phyloP scores from a whole-genome alignment of 2,888 invertebrate genomes.

The Drosophila heteroneura region DNA sequence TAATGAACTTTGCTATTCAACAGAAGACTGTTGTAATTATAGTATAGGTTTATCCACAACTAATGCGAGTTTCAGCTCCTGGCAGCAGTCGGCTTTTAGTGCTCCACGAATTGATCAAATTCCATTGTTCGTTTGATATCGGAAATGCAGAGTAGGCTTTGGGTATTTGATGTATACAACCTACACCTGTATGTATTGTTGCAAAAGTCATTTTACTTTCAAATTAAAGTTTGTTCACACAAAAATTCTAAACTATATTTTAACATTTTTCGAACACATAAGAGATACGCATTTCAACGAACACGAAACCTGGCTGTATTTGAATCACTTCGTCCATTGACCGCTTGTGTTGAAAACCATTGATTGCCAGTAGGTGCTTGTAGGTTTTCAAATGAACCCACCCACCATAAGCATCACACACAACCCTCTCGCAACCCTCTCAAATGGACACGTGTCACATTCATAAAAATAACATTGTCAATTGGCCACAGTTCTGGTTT shows the following conservation, averaged over 20 bases:
- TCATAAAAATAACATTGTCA: slow-evolving; percentile 2
- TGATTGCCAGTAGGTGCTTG: slow-evolving; percentile 44
- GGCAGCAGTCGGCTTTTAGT: neutral
- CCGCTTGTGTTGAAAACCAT: slow-evolving; percentile 26
- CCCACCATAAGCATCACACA: neutral
- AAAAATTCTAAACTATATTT: slow-evolving; percentile 23
- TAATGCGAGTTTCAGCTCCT: neutral
- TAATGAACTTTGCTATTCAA: neutral
- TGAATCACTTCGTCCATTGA: slow-evolving; percentile 4
- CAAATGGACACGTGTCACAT: neutral
- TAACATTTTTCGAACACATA: neutral
- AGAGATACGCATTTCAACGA: neutral
- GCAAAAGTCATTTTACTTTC: neutral
- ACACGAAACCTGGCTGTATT: slow-evolving; percentile 8
- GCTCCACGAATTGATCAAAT: neutral
- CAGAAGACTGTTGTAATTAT: neutral
- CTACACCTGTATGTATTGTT: neutral
- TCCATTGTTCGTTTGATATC: neutral
- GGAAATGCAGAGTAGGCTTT: neutral
- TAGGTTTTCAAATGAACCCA: slow-evolving; percentile 32
- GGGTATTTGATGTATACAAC: neutral
- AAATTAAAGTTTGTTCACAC: slow-evolving; percentile 28
- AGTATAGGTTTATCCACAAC: neutral
- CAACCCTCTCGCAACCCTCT: neutral
- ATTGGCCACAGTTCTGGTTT: slow-evolving; percentile 37